Evolutionary conservation across 2,888 invertebrate species (phyloP), one percentile per base, ranked within the genome.

Genomic region (Parnassius orleans): DNA sequence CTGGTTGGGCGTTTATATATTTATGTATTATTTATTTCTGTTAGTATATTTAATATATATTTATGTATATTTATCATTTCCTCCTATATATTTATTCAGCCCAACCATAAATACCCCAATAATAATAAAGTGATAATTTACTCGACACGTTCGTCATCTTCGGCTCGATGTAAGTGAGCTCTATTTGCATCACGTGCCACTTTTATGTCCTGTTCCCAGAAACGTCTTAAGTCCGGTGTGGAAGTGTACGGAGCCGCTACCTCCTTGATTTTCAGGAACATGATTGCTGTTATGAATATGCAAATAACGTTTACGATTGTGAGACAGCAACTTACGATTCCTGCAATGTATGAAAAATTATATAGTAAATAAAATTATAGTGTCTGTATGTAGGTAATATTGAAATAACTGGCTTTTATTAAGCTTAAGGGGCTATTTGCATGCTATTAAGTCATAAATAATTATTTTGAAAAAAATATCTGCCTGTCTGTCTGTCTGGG

Each of bases 241-340:
- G 95, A 95, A 0, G 95, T 95, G 73, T 95, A 95, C 0, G 96
- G 96, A 57, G 96, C 96, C 0, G 95, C 95, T 10, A 96, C 96
- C 84, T 96, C 96, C 81, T 97, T 97, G 68, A 96, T 95, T 93
- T 96, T 96, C 57, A 97, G 86, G 65, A 96, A 95, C 67, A 96
- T 92, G 72, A 96, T 94, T 2, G 96, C 96, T 57, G 96, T 95
- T 71, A 95, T 93, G 79, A 96, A 95, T 76, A 97, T 97, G 83
- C 96, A 96, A 75, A 95, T 93, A 65, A 97, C 96, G 82, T 97
- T 97, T 46, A 97, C 93, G 57, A 96, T 91, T 2, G 96, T 96
- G 58, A 97, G 84, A 67, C 95, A 93, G 63, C 96, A 95, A 75
- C 96, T 96, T 60, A 97, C 94, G 61, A 95, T 94, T 33, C 96